Base-by-base conservation (phyloP, 2,888 invertebrate genomes). In the Podotricha telesiphe region DNA sequence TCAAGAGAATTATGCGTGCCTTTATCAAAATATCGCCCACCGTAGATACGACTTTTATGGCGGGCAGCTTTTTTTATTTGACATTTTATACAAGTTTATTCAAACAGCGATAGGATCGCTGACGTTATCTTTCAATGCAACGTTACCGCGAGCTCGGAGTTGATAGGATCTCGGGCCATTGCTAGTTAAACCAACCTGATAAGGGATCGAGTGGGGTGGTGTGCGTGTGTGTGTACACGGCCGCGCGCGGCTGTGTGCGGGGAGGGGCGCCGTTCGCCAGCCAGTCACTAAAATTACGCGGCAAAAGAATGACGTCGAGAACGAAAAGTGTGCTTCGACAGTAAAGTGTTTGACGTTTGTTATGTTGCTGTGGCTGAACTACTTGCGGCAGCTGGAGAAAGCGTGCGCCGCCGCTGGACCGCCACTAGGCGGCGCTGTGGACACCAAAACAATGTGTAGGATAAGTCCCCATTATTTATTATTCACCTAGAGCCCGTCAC, bases 21-120 rank as follows among this genome's bases (percentile, higher is more conserved):
- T 73, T 82, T 86, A 87, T 87, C 87, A 76, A 82, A 82, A 86
- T 85, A 89, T 87, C 87, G 84, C 83, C 82, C 81, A 73, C 77
- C 59, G 73, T 76, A 82, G 83, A 87, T 85, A 86, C 82, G 81
- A 84, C 87, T 82, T 87, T 88, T 89, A 89, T 86, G 86, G 88
- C 84, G 81, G 81, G 83, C 85, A 85, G 87, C 88, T 89, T 92
- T 91, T n/a, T 92, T 91, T 91, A 91, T 92, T 92, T 92, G 91
- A 91, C 91, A 91, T 93, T 93, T 91, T 87, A 91, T 92, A 93
- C 92, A 92, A 92, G 93, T 93, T 91, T 93, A 93, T 93, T 92
- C 92, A 93, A 92, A 92, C 77, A 78, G 79, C 88, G 92, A 92
- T 92, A 91, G 79, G 83, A 93, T 93, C 93, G 82, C 80, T 84